A percentile compares a stretch with the other conserved stretches of the same genome.
These are phyloP conservation scores for Leptinotarsa haldemani DNA, from an alignment of 2,888 invertebrate genomes.

Conservation along the genomic window DNA sequence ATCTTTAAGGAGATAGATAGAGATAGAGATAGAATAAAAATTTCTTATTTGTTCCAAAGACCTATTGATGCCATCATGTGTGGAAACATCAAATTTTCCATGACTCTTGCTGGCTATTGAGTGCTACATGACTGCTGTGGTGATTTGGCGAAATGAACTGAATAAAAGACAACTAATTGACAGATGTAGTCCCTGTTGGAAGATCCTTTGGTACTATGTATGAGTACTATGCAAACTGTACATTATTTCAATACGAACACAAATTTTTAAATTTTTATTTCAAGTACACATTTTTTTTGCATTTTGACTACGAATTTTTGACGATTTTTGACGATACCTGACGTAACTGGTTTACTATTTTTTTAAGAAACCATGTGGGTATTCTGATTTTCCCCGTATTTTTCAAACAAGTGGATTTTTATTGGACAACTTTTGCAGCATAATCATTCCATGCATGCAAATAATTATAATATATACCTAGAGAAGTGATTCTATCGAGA, in stretches of 20 bases:
- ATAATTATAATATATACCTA: background rate
- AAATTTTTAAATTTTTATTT: background rate
- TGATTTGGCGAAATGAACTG: no score
- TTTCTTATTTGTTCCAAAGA: no score
- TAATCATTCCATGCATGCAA: background rate
- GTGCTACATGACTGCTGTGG: no score
- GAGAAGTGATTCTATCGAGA: background rate
- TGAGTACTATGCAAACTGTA: background rate
- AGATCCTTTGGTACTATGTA: no score
- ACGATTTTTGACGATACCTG: conserved; percentile 16
- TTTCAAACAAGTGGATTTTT: conserved; percentile 4
- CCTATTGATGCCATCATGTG: no score
- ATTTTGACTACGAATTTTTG: conserved; percentile 4
- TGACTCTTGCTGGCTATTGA: no score
- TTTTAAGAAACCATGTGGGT: background rate
- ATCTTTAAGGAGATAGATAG: background rate
- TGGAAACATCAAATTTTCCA: no score
- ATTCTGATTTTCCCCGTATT: conserved; percentile 1
- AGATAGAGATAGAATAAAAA: no score
- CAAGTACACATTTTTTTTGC: background rate
- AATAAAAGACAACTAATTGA: no score
- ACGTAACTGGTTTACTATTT: background rate
- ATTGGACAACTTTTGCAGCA: background rate
- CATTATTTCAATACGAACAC: background rate
- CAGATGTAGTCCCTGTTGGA: no score